Evolutionary conservation across 2,797 vertebrate genomes (phyloP).

Genomic region (Rhinatrema bivittatum): DNA sequence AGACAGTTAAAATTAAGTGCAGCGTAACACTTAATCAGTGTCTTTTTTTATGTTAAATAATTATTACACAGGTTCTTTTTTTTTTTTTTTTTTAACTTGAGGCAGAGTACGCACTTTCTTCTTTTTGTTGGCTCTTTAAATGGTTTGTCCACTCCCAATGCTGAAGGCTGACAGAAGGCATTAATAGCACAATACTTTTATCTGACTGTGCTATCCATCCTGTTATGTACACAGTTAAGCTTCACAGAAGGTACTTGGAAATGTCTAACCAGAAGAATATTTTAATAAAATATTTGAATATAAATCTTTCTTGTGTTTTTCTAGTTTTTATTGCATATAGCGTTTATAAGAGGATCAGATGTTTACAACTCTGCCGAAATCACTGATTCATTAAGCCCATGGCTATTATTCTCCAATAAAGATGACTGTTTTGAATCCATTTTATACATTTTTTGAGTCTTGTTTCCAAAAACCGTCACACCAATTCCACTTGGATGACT

Average conservation of each 20-base stretch:
- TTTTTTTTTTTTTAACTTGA: background rate
- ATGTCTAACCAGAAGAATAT: slow-evolving; percentile 46
- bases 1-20: slow-evolving; percentile 21
- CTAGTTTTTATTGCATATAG: slow-evolving; percentile 22
- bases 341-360: slow-evolving; percentile 40
- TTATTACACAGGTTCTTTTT: background rate
- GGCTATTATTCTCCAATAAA: slow-evolving; percentile 69
- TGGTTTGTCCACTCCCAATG: background rate
- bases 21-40: no score
- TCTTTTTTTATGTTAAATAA: accelerated
- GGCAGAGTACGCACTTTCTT: slow-evolving; percentile 5
- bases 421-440: slow-evolving; percentile 81
- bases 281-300: slow-evolving; percentile 58
- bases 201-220: slow-evolving; percentile 19
- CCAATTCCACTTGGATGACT: slow-evolving; percentile 67
- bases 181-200: slow-evolving; percentile 12
- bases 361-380: slow-evolving; percentile 86
- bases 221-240: slow-evolving; percentile 42
- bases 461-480: slow-evolving; percentile 72
- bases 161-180: no score
- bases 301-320: slow-evolving; percentile 38
- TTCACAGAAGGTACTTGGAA: slow-evolving; percentile 66
- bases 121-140: slow-evolving; percentile 8
- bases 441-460: slow-evolving; percentile 79
- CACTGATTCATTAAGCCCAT: slow-evolving; percentile 82